A percentile compares a stretch with the other conserved stretches of the same genome.
Evolutionary conservation across 2,888 invertebrate genomes (phyloP).

Genomic region (Oconnorella tubifera): DNA sequence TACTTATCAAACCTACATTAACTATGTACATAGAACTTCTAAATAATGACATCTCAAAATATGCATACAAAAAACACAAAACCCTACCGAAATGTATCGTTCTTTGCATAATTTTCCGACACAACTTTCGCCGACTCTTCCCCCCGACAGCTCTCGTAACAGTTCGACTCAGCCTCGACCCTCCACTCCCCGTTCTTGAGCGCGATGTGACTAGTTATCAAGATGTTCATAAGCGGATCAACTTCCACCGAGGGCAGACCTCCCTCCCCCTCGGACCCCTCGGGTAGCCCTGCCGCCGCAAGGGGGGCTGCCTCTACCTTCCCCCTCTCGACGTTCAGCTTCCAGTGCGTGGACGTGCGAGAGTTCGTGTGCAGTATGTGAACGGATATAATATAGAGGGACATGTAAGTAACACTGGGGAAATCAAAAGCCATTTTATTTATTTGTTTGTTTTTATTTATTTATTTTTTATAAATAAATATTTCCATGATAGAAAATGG

Average conservation of each 20-base stretch:
- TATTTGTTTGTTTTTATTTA: neutral
- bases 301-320: constrained; percentile 55
- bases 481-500: no score
- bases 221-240: constrained; percentile 36
- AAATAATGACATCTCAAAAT: no score
- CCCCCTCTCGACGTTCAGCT: constrained; percentile 72
- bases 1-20: neutral
- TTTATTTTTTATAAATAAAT: no score
- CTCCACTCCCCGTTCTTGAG: constrained; percentile 40
- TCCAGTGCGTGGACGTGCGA: constrained; percentile 78
- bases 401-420: constrained; percentile 60
- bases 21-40: neutral
- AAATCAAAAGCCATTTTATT: constrained; percentile 4
- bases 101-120: neutral
- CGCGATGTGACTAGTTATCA: constrained; percentile 45
- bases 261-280: neutral
- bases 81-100: neutral
- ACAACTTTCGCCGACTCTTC: neutral
- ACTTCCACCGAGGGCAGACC: constrained; percentile 22
- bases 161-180: constrained; percentile 25
- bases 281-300: constrained; percentile 13
- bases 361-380: constrained; percentile 74
- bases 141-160: constrained; percentile 16
- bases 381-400: constrained; percentile 69
- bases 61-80: neutral